Evolutionary conservation across 2,888 invertebrate species (phyloP), one percentile per base, ranked within the genome.

Genomic region (Eristalis intricaria): DNA sequence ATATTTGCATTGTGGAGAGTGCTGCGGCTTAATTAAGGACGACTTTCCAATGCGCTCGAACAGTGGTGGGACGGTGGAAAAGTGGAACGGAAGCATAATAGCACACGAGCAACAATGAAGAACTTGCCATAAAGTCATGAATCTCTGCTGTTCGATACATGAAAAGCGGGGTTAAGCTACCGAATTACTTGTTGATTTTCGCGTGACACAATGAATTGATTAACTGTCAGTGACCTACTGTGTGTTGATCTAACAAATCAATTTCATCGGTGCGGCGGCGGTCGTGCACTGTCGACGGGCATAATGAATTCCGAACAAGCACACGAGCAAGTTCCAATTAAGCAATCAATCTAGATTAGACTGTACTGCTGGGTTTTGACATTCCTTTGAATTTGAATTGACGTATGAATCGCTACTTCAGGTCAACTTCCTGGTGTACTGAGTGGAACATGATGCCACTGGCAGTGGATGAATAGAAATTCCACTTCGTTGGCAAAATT

Each of bases 1-100:
- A 71, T 78, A 71, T 78, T 71, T 78, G 70, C 70, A 71, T 78
- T 78, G 64, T 29, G 70, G 40, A 65, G 40, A 64, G 70, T 58
- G 65, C 40, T 78, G 56, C 26, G 64, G 58, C 70, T 78, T 77
- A 70, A 78, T 78, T 71, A 65, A 71, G 70, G 65, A 23, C 29
- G 22, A 7, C 38, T 58, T 56, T 38, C 29, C 58, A 78, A 71
- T 78, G 8, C 32, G 15, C 38, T 23, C 15, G n/a, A n/a, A n/a
- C n/a, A n/a, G n/a, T n/a, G n/a, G n/a, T n/a, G n/a, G n/a, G n/a
- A n/a, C n/a, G n/a, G n/a, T n/a, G n/a, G 38, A 29, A 66, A n/a
- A 38, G 29, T 15, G 15, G 60, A 26, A 4, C 56, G 29, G 29
- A 56, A 29, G 50, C 13, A 32, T 43, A 32, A 26, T 32, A 19